phyloP scores from a whole-genome alignment of 2,113 vertebrate genomes.

The Hippocampus abdominalis region DNA sequence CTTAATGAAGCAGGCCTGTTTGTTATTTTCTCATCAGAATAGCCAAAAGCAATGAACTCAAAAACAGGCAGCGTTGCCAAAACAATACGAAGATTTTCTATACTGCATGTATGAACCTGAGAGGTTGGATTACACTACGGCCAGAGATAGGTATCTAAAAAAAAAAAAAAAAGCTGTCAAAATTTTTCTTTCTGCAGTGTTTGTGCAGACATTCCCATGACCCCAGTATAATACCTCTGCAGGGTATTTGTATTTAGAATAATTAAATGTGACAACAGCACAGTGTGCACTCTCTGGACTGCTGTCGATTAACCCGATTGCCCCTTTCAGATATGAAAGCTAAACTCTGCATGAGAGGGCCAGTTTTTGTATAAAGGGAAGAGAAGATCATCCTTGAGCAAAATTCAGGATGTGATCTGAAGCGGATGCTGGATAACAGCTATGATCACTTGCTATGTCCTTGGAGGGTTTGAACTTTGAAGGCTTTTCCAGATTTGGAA shows the following conservation, averaged over 20 bases:
- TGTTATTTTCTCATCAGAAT: conserved; percentile 5
- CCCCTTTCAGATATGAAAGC: not conserved
- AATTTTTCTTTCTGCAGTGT: not conserved
- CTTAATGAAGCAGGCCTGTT: not conserved
- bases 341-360: not conserved
- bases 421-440: not conserved
- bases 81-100: not conserved
- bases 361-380: not conserved
- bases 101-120: not conserved
- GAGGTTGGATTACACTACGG: not conserved
- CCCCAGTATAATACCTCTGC: not conserved
- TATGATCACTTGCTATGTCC: not conserved
- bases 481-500: not conserved
- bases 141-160: not conserved
- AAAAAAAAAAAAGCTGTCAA: conserved; percentile 2
- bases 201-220: conserved; percentile 10
- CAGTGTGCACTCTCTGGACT: not conserved
- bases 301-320: conserved; percentile 1
- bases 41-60: not conserved
- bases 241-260: not conserved
- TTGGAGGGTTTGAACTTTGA: not conserved
- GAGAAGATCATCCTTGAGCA: not conserved
- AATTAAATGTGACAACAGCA: conserved; percentile 6
- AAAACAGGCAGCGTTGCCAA: conserved; percentile 4
- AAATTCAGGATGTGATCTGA: conserved; percentile 1